These are phyloP conservation scores for Meliscaeva auricollis DNA, from an alignment of 2,888 invertebrate genomes.

Conservation along the genomic window DNA sequence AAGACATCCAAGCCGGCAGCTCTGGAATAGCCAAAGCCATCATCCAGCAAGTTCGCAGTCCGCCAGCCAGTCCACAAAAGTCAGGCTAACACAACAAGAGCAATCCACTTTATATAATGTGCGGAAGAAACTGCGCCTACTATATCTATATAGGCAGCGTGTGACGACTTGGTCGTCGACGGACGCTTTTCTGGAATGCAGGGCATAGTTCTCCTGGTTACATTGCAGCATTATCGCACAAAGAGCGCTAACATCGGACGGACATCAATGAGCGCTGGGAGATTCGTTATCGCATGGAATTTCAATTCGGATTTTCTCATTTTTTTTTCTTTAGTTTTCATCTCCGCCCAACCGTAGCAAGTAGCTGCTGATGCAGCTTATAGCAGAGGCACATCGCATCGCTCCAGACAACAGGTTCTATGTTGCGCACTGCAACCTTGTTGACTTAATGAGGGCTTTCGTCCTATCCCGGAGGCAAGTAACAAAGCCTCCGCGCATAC, in stretches of 20 bases:
- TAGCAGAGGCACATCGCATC: constrained; percentile 38
- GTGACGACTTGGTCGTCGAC: constrained; percentile 52
- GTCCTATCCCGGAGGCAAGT: constrained; percentile 44
- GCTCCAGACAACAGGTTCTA: constrained; percentile 59
- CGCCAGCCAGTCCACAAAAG: not conserved
- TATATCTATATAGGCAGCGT: constrained; percentile 26
- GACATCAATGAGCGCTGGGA: constrained; percentile 67
- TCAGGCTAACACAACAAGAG: constrained; percentile 44
- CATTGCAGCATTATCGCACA: constrained; percentile 36
- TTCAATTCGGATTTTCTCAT: constrained; percentile 52
- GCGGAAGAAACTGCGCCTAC: not conserved
- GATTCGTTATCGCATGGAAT: constrained; percentile 73
- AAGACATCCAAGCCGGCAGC: constrained; percentile 72
- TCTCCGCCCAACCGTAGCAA: constrained; percentile 11
- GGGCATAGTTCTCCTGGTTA: constrained; percentile 63
- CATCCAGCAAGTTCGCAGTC: constrained; percentile 1
- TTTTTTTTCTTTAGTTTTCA: constrained; percentile 9
- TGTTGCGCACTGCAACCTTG: constrained; percentile 61
- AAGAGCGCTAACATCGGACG: constrained; percentile 55
- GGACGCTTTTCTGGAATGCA: constrained; percentile 63
- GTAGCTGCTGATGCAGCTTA: constrained; percentile 31
- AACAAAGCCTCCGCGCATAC: constrained; percentile 30
- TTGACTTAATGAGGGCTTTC: constrained; percentile 75
- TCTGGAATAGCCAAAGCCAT: not conserved
- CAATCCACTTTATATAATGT: constrained; percentile 13